A percentile compares a stretch with the other conserved stretches of the same genome.
phyloP scores from a whole-genome alignment of 2,888 invertebrate genomes.

The Hemistola chrysoprasaria region DNA sequence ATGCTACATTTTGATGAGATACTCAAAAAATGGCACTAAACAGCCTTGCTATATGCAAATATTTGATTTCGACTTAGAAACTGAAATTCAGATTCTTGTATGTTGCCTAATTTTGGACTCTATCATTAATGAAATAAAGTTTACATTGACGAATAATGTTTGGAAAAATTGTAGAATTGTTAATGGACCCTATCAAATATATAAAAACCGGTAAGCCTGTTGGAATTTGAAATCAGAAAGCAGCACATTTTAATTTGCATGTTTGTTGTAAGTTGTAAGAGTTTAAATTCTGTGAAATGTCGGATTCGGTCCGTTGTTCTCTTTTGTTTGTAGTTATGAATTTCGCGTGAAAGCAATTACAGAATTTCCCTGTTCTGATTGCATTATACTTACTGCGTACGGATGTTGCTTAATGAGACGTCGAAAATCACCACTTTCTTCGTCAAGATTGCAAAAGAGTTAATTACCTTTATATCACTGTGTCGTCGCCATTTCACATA shows the following conservation, averaged over 20 bases:
- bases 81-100: too few relatives aligned
- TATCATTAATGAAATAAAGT: too few relatives aligned
- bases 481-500: too few relatives aligned
- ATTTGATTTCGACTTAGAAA: too few relatives aligned
- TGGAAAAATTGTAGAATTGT: too few relatives aligned
- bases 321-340: slow-evolving; percentile 2
- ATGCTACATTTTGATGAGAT: too few relatives aligned
- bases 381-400: slow-evolving; percentile 9
- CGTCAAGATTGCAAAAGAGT: not conserved
- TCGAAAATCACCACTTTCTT: slow-evolving; percentile 8
- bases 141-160: too few relatives aligned
- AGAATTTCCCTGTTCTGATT: slow-evolving; percentile 14
- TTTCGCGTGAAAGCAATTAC: slow-evolving; percentile 17
- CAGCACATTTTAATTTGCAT: slow-evolving; percentile 15
- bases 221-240: slow-evolving; percentile 10
- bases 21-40: too few relatives aligned
- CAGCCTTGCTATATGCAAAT: too few relatives aligned
- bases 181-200: too few relatives aligned
- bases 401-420: slow-evolving; percentile 1
- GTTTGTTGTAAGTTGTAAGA: slow-evolving; percentile 13
- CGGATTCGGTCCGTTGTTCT: slow-evolving; percentile 6
- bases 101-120: too few relatives aligned
- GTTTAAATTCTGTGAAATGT: slow-evolving; percentile 14
- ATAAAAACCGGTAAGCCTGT: slow-evolving; percentile 9
- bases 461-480: too few relatives aligned